Evolutionary conservation across 2,888 invertebrate species (phyloP), one percentile per base, ranked within the genome.

Genomic region (Agrotis segetum): DNA sequence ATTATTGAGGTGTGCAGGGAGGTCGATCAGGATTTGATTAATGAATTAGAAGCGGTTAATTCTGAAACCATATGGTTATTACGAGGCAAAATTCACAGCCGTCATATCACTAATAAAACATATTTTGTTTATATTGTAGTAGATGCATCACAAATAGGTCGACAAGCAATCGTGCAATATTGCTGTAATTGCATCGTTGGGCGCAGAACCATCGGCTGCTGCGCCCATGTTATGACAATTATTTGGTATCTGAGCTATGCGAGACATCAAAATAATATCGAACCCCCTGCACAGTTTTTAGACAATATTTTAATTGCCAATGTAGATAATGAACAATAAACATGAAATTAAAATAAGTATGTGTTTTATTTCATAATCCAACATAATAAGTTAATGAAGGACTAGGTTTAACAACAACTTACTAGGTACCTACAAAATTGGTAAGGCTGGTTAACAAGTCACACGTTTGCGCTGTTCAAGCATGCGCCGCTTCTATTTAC

Each of bases 1-100:
- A n/a, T 56, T 56, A 13, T 56, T 56, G 56, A 56, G 34, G 34
- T 56, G 56, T 56, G 34, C 34, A 56, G 56, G 34, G 56, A 55
- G 59, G 19, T 55, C 11, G 55, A 55, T 29, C 29, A 24, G 17
- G 14, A 55, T 17, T 55, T 55, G 55, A 55, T 55, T 17, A 17
- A 16, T 14, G 29, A 55, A 29, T 29, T 55, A 55, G 55, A 17
- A 11, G 2, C 29, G 17, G 17, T 46, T 46, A 29, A 17, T 55
- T 29, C 55, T 24, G 29, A 55, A 46, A 44, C 44, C 19, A 13
- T 44, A n/a, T 55, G 17, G 17, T 24, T 55, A 53, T 14, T 53
- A 53, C 52, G 52, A 21, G 21, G 21, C 5, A 24, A 24, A 53
- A 53, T 53, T 53, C 24, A 53, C 52, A 24, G 52, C 52, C 52